Evolutionary conservation across 2,797 vertebrate species (phyloP), one percentile per base, ranked within the genome.

Genomic region (Erethizon dorsatum): DNA sequence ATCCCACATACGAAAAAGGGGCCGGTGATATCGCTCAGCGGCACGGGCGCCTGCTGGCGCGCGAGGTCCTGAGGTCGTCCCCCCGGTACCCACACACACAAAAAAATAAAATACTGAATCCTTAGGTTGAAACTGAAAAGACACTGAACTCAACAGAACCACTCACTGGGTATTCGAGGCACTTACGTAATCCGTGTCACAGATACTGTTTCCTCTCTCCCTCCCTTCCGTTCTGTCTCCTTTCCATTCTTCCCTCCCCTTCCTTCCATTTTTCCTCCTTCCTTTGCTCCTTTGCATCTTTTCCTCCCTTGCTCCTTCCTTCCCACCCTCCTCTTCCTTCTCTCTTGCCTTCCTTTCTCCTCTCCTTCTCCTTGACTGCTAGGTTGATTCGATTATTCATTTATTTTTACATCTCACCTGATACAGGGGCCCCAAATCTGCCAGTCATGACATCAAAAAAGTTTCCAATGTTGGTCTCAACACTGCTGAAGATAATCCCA

Each of bases 361-460:
- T 2, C 14, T 33, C 13, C 26, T 77, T 61, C 20, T 22, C 63
- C 52, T 63, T 47, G 6, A 41, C 83, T 65, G 37, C 56, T 88
- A 28, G 5, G 24, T 54, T 84, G n/a, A 67, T 75, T 52, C 5
- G 50, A 5, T 75, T 18, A 77, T 41, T 83, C 50, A 77, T 33
- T 41, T 22, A 71, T 65, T 78, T 91, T 67, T 69, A 94, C 65
- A 85, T 91, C 99, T 98, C 93, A 99, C 99, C 99, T 77, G 99
- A 98, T 52, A 99, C 98, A 5, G 99, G 99, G 26, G 99, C 99
- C 94, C 98, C 98, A 94, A 99, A 99, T 98, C 99, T 98, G 26
- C 99, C 99, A 0, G 99, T 99, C 99, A 99, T 99, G 80, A 99
- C 99, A 94, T 99, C 99, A 91, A 99, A 99, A 98, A 99, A 99